Evolutionary conservation across 2,797 vertebrate species (phyloP), one percentile per base, ranked within the genome.

Genomic region (Falco cherrug): DNA sequence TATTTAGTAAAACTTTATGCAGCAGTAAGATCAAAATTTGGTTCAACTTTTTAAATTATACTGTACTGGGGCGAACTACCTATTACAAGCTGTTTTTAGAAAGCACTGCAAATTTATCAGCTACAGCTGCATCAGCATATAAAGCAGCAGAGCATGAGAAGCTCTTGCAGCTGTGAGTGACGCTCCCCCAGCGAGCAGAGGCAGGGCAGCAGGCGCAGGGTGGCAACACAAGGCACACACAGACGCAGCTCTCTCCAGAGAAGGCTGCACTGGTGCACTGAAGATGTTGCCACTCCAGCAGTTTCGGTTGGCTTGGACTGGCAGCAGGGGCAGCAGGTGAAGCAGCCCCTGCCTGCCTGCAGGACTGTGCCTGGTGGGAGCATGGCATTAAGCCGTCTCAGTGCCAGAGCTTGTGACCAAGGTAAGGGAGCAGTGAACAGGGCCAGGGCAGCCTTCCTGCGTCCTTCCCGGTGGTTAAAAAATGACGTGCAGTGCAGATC

Each of bases 301-400:
- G 13, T 45, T 28, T 13, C 1, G 1, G 37, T 3, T 21, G 25
- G 13, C 19, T 31, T 13, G 51, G 37, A 41, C 13, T 6, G 7
- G 31, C 20, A 35, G 31, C 43, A 26, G 43, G 21, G 21, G 24
- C 8, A 6, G 2, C 11, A 20, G 65, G 22, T 26, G 3, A 31
- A 45, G 21, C 3, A 54, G 25, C 21, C 31, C 18, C 21, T 57
- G 26, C 51, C 59, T 13, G 6, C 35, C 43, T 35, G 3, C 37
- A 15, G 59, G 35, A 18, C 8, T 6, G 19, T 3, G 22, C 13
- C 41, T n/a, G 33, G 3, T 5, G 33, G 9, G 29, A 25, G 14
- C 37, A 48, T 0, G 0, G n/a, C 16, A 39, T 28, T n/a, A 33
- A 39, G 43, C 51, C 19, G 8, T 8, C 5, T 14, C 22, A 1